Conservation (phyloP, 2,797 vertebrate species). For the Sciaenops ocellatus region DNA sequence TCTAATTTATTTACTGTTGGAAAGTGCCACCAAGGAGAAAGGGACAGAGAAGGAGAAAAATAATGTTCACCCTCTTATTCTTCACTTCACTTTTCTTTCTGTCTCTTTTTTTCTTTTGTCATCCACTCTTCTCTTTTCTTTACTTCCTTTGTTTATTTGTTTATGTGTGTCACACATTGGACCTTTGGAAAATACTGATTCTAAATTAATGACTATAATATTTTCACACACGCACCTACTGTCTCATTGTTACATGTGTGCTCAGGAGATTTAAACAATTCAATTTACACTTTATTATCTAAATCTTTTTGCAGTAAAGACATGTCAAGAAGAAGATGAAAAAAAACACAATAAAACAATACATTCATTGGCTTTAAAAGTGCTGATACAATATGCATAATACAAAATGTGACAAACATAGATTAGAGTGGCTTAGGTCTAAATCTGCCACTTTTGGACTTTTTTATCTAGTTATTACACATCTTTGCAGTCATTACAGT, state of each 20-base stretch:
- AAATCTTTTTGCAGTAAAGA: background rate
- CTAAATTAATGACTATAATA: background rate
- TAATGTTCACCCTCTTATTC: conserved; percentile 61
- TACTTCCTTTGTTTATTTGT: background rate
- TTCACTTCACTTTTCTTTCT: conserved; percentile 4
- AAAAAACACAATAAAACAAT: background rate
- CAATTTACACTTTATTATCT: background rate
- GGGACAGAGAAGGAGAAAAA: conserved; percentile 78
- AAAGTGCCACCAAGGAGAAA: conserved; percentile 83
- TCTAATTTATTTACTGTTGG: conserved; percentile 82
- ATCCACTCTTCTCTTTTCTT: conserved; percentile 8
- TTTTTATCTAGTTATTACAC: background rate
- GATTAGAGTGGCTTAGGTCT: background rate
- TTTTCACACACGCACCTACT: background rate
- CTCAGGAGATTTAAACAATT: background rate
- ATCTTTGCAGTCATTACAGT: background rate
- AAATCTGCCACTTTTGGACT: background rate
- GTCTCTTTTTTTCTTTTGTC: background rate
- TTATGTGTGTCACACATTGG: background rate
- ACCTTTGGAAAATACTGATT: conserved; percentile 6
- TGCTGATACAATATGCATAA: background rate
- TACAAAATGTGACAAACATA: background rate
- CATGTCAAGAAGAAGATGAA: background rate
- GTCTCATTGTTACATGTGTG: background rate
- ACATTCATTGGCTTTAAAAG: background rate